Conservation (phyloP, 2,113 vertebrate genomes). For the Phodopus roborovskii region DNA sequence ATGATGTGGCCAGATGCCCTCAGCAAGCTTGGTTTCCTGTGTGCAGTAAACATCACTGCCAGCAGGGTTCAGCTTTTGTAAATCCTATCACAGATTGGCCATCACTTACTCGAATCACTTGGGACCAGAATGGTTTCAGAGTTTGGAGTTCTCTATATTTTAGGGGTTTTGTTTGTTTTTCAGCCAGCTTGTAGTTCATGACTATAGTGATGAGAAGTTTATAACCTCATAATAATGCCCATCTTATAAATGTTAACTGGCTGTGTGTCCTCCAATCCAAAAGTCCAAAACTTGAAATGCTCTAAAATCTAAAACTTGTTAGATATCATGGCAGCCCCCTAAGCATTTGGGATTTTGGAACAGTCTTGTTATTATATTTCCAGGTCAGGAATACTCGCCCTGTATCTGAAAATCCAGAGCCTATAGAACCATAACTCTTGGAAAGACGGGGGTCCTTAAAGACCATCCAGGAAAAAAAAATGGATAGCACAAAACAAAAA, state of each 20-base stretch:
- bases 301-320: not conserved
- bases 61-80: not conserved
- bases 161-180: not conserved
- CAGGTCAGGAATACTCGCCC: not conserved
- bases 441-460: not conserved
- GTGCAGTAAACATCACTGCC: too few relatives aligned
- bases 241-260: not conserved
- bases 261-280: not conserved
- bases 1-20: not conserved
- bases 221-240: not conserved
- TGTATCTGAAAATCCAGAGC: not conserved
- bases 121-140: not conserved
- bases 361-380: too few relatives aligned
- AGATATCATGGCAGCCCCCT: not conserved
- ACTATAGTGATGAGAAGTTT: not conserved
- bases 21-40: not conserved
- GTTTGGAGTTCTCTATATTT: not conserved
- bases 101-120: not conserved
- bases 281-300: not conserved
- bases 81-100: not conserved
- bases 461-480: not conserved
- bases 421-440: not conserved
- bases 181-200: not conserved
- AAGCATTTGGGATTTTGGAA: not conserved
- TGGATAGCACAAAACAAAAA: not conserved